Conservation (phyloP, 2,888 invertebrate genomes). For the Clepsis dumicolana region DNA sequence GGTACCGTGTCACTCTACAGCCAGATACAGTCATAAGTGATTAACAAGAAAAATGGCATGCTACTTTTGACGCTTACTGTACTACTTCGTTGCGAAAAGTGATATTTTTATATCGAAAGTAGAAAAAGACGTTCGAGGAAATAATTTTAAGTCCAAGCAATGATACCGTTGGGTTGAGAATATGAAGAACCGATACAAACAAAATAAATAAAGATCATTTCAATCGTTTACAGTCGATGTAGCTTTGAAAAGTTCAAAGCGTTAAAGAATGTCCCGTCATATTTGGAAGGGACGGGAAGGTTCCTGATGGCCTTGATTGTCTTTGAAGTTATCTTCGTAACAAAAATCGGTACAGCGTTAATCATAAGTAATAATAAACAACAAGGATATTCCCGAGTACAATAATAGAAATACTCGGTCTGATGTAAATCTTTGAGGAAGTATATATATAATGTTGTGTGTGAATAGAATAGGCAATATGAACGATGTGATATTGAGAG, state of each 20-base stretch:
- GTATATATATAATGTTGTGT: not conserved
- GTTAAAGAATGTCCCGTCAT: slow-evolving; percentile 48
- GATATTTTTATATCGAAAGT: not conserved
- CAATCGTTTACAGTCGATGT: slow-evolving; percentile 52
- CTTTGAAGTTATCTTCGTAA: slow-evolving; percentile 39
- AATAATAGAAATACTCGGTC: not conserved
- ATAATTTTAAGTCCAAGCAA: not conserved
- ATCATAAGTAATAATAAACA: slow-evolving; percentile 23
- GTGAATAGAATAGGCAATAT: not conserved
- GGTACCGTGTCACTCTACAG: too few species aligned
- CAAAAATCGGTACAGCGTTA: slow-evolving; percentile 24
- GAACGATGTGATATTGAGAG: not conserved
- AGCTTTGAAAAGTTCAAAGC: slow-evolving; percentile 54
- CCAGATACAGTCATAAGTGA: too few species aligned
- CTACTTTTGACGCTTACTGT: not conserved
- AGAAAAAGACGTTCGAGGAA: not conserved
- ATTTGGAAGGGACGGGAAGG: slow-evolving; percentile 45
- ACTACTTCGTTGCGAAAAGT: not conserved
- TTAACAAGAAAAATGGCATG: too few species aligned
- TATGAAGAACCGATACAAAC: not conserved
- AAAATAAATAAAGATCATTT: slow-evolving; percentile 28
- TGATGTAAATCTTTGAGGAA: slow-evolving; percentile 1
- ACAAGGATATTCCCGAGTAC: not conserved
- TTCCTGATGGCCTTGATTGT: slow-evolving; percentile 20
- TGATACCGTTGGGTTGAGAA: not conserved